Base-by-base conservation (phyloP, 2,888 invertebrate genomes). In the Dasysyrphus albostriatus region DNA sequence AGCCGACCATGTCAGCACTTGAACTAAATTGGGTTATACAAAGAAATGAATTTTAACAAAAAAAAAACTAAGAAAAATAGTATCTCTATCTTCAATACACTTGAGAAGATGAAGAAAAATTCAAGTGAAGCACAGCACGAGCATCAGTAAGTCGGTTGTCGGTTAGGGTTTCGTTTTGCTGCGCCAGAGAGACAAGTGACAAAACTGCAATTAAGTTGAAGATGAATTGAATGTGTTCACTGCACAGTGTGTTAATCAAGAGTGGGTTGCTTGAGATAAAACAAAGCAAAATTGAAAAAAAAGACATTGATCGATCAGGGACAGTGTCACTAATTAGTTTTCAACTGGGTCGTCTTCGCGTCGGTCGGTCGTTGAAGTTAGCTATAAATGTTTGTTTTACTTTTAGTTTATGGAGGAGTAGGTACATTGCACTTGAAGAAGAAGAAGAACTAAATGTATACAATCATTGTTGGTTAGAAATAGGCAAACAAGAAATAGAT, bases 21-120 rank as follows among this genome's bases (percentile, higher is more conserved):
- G 85, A 87, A 70, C 85, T 74, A 87, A 87, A 87, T 83, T 87
- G 74, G 85, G 85, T 83, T 82, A 75, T 32, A 82, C 83, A 87
- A 87, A 83, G 85, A 84, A 65, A 49, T 78, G 74, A 78, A 69
- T 82, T 73, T 85, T 32, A 74, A 69, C 51, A 77, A 65, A 67
- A 59, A 51, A 72, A 69, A 19, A 34, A 24, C 24, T 24, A 24
- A 12, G 29, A 42, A 58, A 65, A 73, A 29, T 54, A 44, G 54
- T 54, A 24, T 42, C 24, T 72, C 63, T 73, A 32, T 24, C n/a
- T 42, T 61, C 61, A 59, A 72, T 81, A 51, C 82, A 77, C 85
- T 85, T 74, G 82, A 82, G 63, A 32, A 32, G 51, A 72, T 51
- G 54, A 54, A 14, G 47, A 67, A 47, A 69, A 58, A 47, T 29